Conservation (phyloP, 2,797 vertebrate species). For the Uromys caudimaculatus region DNA sequence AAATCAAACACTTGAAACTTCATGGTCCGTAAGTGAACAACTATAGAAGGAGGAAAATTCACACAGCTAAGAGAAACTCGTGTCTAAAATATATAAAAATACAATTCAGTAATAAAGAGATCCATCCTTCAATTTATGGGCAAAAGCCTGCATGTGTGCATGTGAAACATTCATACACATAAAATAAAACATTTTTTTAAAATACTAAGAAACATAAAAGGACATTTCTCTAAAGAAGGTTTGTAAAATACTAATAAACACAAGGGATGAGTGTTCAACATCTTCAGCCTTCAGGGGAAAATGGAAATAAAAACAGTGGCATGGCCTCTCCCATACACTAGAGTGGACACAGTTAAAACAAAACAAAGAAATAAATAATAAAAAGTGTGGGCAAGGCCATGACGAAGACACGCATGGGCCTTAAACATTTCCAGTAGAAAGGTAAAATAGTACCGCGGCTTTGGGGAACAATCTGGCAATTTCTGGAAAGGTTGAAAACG, state of each 20-base stretch:
- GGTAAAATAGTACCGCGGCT: background rate
- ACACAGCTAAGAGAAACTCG: background rate
- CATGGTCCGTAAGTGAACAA: background rate
- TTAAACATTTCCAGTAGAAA: background rate
- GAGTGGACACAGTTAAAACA: background rate
- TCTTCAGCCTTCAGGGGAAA: background rate
- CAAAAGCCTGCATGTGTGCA: background rate
- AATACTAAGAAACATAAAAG: background rate
- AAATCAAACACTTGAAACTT: conserved; percentile 37
- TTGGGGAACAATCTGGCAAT: background rate
- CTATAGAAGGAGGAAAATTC: background rate
- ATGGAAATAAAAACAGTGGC: background rate
- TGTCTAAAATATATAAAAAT: background rate
- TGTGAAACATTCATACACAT: background rate
- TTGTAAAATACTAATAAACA: background rate
- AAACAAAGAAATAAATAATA: background rate
- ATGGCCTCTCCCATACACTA: background rate
- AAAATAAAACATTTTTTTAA: background rate
- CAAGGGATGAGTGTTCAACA: background rate
- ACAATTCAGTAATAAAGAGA: background rate
- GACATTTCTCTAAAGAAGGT: background rate
- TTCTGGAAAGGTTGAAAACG: background rate
- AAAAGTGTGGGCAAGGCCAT: background rate
- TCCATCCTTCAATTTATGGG: background rate
- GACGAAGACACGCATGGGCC: background rate